These are phyloP conservation scores for Eretmochelys imbricata DNA, from an alignment of 2,113 vertebrate genomes.

Conservation along the genomic window DNA sequence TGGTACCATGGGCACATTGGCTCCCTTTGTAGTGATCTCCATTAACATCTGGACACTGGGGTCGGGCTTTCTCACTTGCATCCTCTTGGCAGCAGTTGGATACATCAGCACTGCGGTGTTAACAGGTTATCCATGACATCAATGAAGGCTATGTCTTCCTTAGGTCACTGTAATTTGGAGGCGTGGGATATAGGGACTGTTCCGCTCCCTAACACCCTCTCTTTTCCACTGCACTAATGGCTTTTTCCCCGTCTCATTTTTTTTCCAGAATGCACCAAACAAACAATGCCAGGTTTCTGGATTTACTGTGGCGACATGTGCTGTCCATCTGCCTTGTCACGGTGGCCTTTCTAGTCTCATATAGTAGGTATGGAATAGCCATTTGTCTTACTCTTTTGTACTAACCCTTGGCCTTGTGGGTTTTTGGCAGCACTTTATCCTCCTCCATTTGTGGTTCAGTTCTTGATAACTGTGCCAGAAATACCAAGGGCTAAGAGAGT, in stretches of 20 bases:
- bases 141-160: neutral
- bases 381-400: slow-evolving; percentile 39
- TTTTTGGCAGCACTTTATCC: neutral
- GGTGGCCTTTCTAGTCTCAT: slow-evolving; percentile 92
- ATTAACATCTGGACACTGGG: neutral
- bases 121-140: neutral
- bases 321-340: slow-evolving; percentile 92
- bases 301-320: slow-evolving; percentile 96
- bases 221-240: slow-evolving; percentile 12
- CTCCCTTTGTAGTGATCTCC: slow-evolving; percentile 28
- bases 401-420: neutral
- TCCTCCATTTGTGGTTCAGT: neutral
- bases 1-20: neutral
- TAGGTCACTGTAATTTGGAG: neutral
- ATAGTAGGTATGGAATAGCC: slow-evolving; percentile 89
- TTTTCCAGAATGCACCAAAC: slow-evolving; percentile 97
- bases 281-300: slow-evolving; percentile 97
- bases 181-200: neutral
- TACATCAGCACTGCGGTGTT: slow-evolving; percentile 8
- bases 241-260: neutral
- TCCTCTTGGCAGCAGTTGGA: neutral
- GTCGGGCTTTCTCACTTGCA: neutral
- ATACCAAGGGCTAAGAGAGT: neutral
- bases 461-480: accelerated
- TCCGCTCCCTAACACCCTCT: slow-evolving; percentile 19